Conservation (phyloP, 2,888 invertebrate species). For the Rhagophthalmus giganteus region DNA sequence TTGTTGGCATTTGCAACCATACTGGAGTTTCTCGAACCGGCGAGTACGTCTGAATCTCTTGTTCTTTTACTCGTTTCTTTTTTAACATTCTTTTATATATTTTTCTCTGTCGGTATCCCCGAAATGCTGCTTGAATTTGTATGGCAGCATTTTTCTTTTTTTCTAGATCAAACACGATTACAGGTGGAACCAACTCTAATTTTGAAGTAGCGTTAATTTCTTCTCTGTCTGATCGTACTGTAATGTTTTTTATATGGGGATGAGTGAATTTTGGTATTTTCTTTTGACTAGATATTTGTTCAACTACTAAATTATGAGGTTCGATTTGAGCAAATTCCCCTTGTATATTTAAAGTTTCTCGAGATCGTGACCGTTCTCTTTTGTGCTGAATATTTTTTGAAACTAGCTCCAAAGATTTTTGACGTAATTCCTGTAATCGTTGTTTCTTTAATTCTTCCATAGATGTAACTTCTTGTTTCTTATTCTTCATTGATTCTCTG, state of each 20-base stretch:
- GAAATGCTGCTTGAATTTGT: constrained; percentile 42
- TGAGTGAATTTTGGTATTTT: neutral
- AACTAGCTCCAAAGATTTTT: constrained; percentile 55
- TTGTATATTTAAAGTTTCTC: constrained; percentile 23
- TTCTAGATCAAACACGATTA: neutral
- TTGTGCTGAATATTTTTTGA: constrained; percentile 52
- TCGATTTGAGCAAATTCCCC: neutral
- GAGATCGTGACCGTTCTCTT: constrained; percentile 42
- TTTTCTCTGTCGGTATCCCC: constrained; percentile 38
- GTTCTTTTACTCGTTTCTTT: constrained; percentile 19
- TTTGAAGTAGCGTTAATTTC: neutral
- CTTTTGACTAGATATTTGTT: neutral
- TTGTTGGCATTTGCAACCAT: constrained; percentile 52
- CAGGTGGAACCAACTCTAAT: neutral
- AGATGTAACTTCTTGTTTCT: constrained; percentile 40
- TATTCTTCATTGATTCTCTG: constrained; percentile 49
- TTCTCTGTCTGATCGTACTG: constrained; percentile 4
- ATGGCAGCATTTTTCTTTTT: constrained; percentile 30
- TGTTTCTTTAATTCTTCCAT: constrained; percentile 53
- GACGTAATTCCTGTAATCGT: constrained; percentile 55
- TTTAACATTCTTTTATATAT: constrained; percentile 18
- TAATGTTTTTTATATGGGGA: constrained; percentile 13
- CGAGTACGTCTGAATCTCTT: constrained; percentile 30
- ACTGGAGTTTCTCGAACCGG: constrained; percentile 36
- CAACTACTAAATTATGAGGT: neutral